Base-by-base conservation (phyloP, 2,113 vertebrate genomes). In the Axis porcinus region DNA sequence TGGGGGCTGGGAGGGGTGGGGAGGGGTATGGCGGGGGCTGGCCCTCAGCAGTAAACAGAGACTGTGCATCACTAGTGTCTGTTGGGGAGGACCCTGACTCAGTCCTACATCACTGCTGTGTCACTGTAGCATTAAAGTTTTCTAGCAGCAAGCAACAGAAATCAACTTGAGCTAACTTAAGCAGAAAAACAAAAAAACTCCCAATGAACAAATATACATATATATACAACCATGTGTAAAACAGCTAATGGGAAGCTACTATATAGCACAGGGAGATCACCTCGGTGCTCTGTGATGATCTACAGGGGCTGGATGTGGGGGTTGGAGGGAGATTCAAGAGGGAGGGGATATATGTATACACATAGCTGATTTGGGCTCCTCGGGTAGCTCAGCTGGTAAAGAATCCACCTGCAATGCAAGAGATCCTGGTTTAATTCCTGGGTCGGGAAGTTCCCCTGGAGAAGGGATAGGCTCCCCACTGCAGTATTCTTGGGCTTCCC, bases 21-120 rank as follows among this genome's bases (percentile, higher is more conserved):
- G 0, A 23, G 10, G 13, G 14, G 3, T 15, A 4, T 0, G 1
- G 33, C 3, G 0, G 1, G 36, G 7, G 33, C 45, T 64, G 17
- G 17, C n/a, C 45, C 8, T 60, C 15, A 17, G 70, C 33, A 33
- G 40, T 19, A 25, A 87, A 40, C 15, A 30, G 76, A 1, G 11
- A 33, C 25, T 6, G 0, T 43, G 83, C 76, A 14, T 62, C 40
- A 4, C 43, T 43, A 52, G 28, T 36, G 40, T 60, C 87, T 85
- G 19, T n/a, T 15, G 4, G 67, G 21, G 13, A 78, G 36, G n/a
- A 67, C 64, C 17, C 0, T 74, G 16, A 55, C 54, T 19, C 0
- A 0, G 12, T 45, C 3, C 19, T 17, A 1, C 0, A 0, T 40
- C 28, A 43, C 17, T 6, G 14, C 79, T 12, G 5, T 15, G 19